Percentiles rank a stretch among this genome's conserved stretches.
phyloP scores from a whole-genome alignment of 2,797 vertebrate genomes.

The Eupleurogrammus muticus region DNA sequence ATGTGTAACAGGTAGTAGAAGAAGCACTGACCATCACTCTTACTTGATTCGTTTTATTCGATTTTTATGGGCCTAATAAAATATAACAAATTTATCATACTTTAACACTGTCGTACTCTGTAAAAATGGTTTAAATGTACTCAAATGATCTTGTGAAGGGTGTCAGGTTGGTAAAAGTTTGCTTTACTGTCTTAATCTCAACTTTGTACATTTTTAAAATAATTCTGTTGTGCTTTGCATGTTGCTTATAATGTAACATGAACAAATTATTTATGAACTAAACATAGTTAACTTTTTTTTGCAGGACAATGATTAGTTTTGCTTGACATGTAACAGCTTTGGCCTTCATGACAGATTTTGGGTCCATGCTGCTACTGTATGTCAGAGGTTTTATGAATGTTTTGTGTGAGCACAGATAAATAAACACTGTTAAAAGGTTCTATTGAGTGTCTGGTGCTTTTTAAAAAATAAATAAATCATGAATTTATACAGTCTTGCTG shows the following conservation, averaged over 20 bases:
- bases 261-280: slow-evolving; percentile 76
- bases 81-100: slow-evolving; percentile 46
- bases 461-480: slow-evolving; percentile 6
- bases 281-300: slow-evolving; percentile 56
- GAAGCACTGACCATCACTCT: slow-evolving; percentile 79
- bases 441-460: slow-evolving; percentile 17
- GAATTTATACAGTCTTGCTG: not conserved
- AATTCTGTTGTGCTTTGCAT: slow-evolving; percentile 77
- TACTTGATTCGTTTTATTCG: slow-evolving; percentile 66
- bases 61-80: slow-evolving; percentile 59
- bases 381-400: slow-evolving; percentile 69
- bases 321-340: slow-evolving; percentile 55
- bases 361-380: slow-evolving; percentile 64
- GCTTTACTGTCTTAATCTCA: slow-evolving; percentile 61
- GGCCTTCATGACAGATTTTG: slow-evolving; percentile 50
- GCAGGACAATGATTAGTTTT: slow-evolving; percentile 64
- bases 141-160: slow-evolving; percentile 53
- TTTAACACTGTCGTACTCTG: slow-evolving; percentile 61
- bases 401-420: slow-evolving; percentile 75
- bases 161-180: slow-evolving; percentile 37
- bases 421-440: slow-evolving; percentile 67
- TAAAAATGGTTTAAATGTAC: slow-evolving; percentile 70
- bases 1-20: slow-evolving; percentile 79
- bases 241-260: slow-evolving; percentile 81
- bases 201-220: slow-evolving; percentile 72